Percentiles rank a stretch among this genome's conserved stretches.
Conservation (phyloP, 2,888 invertebrate genomes). For the Tipula confusa region DNA sequence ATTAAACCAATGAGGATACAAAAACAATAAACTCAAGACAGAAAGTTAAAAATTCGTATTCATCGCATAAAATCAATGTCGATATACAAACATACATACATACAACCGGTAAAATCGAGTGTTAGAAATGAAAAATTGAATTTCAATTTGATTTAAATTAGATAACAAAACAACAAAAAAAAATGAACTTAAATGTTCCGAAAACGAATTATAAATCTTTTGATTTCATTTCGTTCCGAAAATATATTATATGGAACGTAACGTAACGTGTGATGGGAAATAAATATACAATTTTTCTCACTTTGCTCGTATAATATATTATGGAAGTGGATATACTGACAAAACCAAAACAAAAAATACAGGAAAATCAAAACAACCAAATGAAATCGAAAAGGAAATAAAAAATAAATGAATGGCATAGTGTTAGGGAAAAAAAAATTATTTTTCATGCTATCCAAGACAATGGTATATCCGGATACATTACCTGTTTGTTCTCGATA, state of each 20-base stretch:
- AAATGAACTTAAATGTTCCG: not conserved
- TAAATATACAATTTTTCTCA: not conserved
- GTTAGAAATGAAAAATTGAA: not conserved
- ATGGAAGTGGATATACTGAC: not conserved
- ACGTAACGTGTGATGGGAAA: not conserved
- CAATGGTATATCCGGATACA: not conserved
- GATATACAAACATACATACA: not conserved
- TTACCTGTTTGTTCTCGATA: not conserved
- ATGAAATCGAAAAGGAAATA: not conserved
- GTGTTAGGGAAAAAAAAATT: not conserved
- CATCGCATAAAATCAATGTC: not conserved
- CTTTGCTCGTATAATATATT: not conserved
- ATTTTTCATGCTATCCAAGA: not conserved
- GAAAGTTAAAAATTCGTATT: not conserved
- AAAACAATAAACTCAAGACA: not conserved
- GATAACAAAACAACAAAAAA: not conserved
- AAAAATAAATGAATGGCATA: not conserved
- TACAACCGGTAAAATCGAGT: not conserved
- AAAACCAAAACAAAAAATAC: not conserved
- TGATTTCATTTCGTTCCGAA: not conserved
- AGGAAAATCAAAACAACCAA: not conserved
- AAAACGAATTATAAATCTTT: slow-evolving; percentile 25
- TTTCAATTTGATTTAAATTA: slow-evolving; percentile 14
- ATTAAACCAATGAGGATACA: not conserved
- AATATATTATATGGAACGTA: not conserved